These are phyloP conservation scores for Toxotes lorentzi DNA, from an alignment of 2,797 vertebrate genomes.

Conservation along the genomic window DNA sequence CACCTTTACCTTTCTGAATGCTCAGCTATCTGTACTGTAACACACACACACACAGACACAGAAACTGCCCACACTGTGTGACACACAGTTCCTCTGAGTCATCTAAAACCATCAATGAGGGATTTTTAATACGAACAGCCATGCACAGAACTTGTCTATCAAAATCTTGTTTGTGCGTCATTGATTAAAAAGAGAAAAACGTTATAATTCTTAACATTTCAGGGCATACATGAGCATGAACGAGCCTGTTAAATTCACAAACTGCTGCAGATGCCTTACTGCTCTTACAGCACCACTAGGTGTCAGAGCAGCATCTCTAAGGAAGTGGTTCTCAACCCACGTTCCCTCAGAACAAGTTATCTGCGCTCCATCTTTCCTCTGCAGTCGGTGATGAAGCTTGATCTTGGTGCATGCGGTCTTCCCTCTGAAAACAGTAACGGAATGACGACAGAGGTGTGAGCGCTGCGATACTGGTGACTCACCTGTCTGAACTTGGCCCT, in stretches of 20 bases:
- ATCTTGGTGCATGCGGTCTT: constrained; percentile 75
- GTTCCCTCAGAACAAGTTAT: constrained; percentile 42
- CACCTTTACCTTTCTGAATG: constrained; percentile 31
- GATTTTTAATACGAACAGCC: constrained; percentile 13
- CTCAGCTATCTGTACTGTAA: constrained; percentile 11
- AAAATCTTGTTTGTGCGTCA: background rate
- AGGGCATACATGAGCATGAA: background rate
- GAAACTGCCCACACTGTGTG: constrained; percentile 44
- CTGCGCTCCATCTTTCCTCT: constrained; percentile 65
- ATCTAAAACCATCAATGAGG: constrained; percentile 25
- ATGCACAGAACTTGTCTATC: background rate
- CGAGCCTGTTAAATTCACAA: background rate
- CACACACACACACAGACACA: constrained; percentile 24
- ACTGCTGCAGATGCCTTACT: constrained; percentile 18
- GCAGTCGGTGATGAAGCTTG: constrained; percentile 74
- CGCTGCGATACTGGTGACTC: constrained; percentile 74
- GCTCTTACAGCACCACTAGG: constrained; percentile 68
- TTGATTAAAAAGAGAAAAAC: background rate
- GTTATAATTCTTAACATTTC: constrained; percentile 1
- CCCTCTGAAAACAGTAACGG: constrained; percentile 52
- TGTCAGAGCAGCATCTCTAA: constrained; percentile 70
- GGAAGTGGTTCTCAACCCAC: constrained; percentile 15
- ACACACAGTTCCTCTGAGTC: constrained; percentile 63
- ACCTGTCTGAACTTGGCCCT: constrained; percentile 99
- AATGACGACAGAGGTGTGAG: constrained; percentile 61